Evolutionary conservation across 2,113 vertebrate species (phyloP).

Genomic region (Phrynosoma platyrhinos): DNA sequence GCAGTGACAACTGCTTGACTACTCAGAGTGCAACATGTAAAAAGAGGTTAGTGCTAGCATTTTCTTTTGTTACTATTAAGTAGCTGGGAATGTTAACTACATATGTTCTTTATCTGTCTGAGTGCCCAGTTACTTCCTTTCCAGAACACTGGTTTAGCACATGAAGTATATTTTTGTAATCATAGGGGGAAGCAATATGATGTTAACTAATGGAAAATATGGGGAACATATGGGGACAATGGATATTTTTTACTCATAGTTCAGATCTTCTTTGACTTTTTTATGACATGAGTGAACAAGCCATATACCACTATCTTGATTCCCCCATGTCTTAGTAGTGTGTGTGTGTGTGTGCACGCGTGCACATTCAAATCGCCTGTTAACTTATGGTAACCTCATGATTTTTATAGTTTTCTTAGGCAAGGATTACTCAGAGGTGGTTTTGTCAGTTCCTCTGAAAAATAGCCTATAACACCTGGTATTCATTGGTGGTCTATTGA

Average conservation of each 20-base stretch:
- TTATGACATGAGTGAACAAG: slow-evolving; percentile 36
- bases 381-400: no score
- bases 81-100: slow-evolving; percentile 33
- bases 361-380: no score
- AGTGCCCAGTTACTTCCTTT: slow-evolving; percentile 42
- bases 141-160: slow-evolving; percentile 35
- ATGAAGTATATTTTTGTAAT: slow-evolving; percentile 39
- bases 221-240: slow-evolving; percentile 34
- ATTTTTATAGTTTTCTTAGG: no score
- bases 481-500: not conserved
- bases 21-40: slow-evolving; percentile 52
- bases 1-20: not conserved
- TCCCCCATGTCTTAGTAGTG: no score
- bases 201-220: slow-evolving; percentile 37
- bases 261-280: slow-evolving; percentile 41
- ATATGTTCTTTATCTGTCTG: slow-evolving; percentile 17
- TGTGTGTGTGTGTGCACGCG: no score
- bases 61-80: slow-evolving; percentile 54
- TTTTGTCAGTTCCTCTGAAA: no score
- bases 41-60: slow-evolving; percentile 24
- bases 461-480: no score
- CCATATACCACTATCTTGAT: not conserved
- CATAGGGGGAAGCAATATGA: slow-evolving; percentile 24
- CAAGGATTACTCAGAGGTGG: no score
- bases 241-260: slow-evolving; percentile 31